These are phyloP conservation scores for Dichetophora obliterata DNA, from an alignment of 2,888 invertebrate genomes.

Conservation along the genomic window DNA sequence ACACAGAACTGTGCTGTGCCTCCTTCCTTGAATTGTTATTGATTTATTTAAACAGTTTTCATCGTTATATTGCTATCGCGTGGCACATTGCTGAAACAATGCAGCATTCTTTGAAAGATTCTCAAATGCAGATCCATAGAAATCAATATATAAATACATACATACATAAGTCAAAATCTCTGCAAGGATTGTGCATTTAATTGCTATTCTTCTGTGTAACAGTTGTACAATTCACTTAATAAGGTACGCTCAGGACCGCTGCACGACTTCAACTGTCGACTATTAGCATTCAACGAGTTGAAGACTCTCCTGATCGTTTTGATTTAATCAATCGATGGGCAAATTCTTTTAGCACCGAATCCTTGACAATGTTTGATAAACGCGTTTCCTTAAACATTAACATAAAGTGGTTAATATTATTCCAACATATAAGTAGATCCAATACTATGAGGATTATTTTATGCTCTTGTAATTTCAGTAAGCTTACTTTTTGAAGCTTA, in stretches of 20 bases:
- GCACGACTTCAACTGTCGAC: constrained; percentile 61
- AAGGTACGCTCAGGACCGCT: constrained; percentile 61
- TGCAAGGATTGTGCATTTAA: not conserved
- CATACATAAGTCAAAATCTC: constrained; percentile 23
- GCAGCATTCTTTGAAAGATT: constrained; percentile 15
- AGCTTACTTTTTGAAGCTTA: not conserved
- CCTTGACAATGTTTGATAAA: not conserved
- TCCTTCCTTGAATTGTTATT: constrained; percentile 50
- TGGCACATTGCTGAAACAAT: constrained; percentile 19
- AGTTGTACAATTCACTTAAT: constrained; percentile 63
- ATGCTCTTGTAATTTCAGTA: too few relatives aligned
- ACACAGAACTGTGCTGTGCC: constrained; percentile 34
- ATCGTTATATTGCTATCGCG: constrained; percentile 30
- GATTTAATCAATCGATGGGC: too few relatives aligned
- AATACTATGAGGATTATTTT: too few relatives aligned
- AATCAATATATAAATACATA: constrained; percentile 25
- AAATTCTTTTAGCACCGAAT: too few relatives aligned
- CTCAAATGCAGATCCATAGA: not conserved
- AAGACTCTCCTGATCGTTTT: not conserved
- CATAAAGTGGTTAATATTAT: not conserved
- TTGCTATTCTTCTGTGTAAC: not conserved
- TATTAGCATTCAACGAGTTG: not conserved
- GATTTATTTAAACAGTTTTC: constrained; percentile 52
- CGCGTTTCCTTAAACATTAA: not conserved
- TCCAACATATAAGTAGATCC: not conserved